A percentile compares a stretch with the other conserved stretches of the same genome.
phyloP scores from a whole-genome alignment of 2,797 vertebrate genomes.

The Muraenolepis orangiensis region DNA sequence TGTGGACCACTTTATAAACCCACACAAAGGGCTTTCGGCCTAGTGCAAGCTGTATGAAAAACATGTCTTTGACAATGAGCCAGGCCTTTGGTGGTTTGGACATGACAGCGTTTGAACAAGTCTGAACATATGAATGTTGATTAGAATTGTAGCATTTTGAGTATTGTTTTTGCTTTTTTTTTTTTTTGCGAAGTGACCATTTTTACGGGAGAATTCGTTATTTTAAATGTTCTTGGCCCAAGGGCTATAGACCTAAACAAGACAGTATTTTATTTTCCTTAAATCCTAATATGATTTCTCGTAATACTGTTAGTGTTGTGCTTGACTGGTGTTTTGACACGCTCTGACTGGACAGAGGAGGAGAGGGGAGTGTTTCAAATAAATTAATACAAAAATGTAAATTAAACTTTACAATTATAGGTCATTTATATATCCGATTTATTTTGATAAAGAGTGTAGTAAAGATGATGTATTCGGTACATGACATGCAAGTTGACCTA shows the following conservation, averaged over 20 bases:
- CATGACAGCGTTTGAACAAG: slow-evolving; percentile 5
- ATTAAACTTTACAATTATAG: neutral
- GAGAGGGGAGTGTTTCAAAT: too few species aligned
- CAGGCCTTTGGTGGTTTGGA: neutral
- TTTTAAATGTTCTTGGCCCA: slow-evolving; percentile 3
- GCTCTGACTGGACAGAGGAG: neutral
- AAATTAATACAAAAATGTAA: too few species aligned
- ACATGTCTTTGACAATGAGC: neutral
- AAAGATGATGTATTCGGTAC: neutral
- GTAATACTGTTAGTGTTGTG: neutral
- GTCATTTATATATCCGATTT: neutral
- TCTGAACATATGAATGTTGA: slow-evolving; percentile 29
- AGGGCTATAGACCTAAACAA: neutral
- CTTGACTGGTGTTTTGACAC: neutral
- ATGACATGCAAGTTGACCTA: neutral
- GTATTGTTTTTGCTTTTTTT: slow-evolving; percentile 18
- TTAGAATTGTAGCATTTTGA: slow-evolving; percentile 25
- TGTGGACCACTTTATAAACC: neutral
- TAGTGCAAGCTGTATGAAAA: neutral
- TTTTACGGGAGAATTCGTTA: slow-evolving; percentile 42
- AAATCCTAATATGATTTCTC: neutral
- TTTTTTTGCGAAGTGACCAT: slow-evolving; percentile 15
- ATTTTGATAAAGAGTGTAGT: neutral
- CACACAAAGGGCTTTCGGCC: slow-evolving; percentile 33
- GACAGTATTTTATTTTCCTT: neutral